Percentiles rank a stretch among this genome's conserved stretches.
Conservation (phyloP, 2,113 vertebrate species). For the Mesoclemmys tuberculata region DNA sequence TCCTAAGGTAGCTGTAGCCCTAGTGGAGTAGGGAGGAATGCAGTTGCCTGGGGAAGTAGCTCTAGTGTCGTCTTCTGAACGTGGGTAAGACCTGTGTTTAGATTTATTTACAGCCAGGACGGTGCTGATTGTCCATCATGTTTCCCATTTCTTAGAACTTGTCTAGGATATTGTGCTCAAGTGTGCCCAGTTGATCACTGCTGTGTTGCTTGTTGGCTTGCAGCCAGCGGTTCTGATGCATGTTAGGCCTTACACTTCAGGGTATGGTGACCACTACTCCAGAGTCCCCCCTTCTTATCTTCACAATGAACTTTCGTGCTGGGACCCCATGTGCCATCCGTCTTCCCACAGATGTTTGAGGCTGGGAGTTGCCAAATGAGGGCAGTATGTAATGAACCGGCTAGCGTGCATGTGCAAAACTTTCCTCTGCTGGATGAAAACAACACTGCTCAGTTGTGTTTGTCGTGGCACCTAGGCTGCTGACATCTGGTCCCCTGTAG, state of each 20-base stretch:
- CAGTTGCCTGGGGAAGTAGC: background rate
- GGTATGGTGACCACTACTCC: background rate
- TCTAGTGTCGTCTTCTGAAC: background rate
- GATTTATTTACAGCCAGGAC: background rate
- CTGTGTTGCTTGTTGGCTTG: background rate
- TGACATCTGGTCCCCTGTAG: background rate
- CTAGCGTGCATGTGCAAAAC: fast-evolving
- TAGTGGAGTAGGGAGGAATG: background rate
- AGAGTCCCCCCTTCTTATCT: background rate
- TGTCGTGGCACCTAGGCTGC: background rate
- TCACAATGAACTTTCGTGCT: background rate
- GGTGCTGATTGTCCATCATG: background rate
- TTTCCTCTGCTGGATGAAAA: background rate
- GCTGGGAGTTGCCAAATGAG: background rate
- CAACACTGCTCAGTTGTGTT: background rate
- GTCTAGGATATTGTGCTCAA: background rate
- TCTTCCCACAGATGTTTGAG: background rate
- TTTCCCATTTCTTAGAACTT: background rate
- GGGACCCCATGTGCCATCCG: fast-evolving
- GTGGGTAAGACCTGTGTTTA: background rate
- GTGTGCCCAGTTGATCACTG: background rate
- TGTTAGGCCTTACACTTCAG: background rate
- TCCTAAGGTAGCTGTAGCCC: background rate
- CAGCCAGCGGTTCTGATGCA: background rate
- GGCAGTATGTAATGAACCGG: background rate